Evolutionary conservation across 1,140 invertebrate species (phyloP).

Genomic region (Solen grandis): DNA sequence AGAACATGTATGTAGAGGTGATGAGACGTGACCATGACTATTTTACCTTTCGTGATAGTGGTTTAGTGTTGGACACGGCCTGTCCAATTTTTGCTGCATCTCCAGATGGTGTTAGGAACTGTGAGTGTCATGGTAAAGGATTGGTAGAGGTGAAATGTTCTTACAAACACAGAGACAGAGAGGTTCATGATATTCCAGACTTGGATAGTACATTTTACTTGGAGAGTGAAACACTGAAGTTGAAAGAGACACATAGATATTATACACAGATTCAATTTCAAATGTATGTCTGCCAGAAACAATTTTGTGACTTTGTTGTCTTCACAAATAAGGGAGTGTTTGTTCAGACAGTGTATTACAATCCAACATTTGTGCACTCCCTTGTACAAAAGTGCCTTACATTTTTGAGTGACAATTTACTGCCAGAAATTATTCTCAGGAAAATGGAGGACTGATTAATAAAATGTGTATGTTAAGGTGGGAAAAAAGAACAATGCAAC

Average conservation of each 20-base stretch:
- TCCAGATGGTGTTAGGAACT: background rate
- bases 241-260: background rate
- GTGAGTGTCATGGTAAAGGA: slow-evolving; percentile 1
- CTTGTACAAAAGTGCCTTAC: background rate
- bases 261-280: slow-evolving; percentile 4
- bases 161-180: background rate
- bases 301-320: background rate
- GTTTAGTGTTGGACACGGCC: background rate
- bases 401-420: background rate
- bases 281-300: slow-evolving; percentile 4
- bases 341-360: background rate
- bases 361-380: background rate
- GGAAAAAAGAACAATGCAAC: no score
- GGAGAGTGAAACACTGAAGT: background rate
- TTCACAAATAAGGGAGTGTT: background rate
- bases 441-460: background rate
- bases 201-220: background rate
- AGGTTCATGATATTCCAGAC: background rate
- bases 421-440: background rate
- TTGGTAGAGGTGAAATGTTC: background rate
- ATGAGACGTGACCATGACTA: background rate
- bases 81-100: background rate
- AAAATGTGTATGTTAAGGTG: no score
- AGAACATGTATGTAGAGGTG: background rate
- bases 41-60: background rate